A percentile compares a stretch with the other conserved stretches of the same genome.
These are phyloP conservation scores for Panulirus ornatus DNA, from an alignment of 1,140 invertebrate genomes.

Conservation along the genomic window DNA sequence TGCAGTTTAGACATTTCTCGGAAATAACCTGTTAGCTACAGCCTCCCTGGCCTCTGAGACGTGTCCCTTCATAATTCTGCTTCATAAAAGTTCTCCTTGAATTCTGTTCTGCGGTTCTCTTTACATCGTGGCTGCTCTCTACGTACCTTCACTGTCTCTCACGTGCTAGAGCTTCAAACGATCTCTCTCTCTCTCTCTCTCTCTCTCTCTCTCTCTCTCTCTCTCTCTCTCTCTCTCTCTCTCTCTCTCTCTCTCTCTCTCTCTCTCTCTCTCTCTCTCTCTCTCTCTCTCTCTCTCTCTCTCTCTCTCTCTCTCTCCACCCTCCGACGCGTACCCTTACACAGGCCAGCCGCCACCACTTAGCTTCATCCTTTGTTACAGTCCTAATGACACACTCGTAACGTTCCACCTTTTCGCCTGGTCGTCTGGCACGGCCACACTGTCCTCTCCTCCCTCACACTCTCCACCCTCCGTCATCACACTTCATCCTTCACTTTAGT, in stretches of 20 bases:
- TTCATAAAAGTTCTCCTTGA: too few species aligned
- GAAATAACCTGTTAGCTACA: too few species aligned
- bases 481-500: too few species aligned
- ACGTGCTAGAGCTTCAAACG: too few species aligned
- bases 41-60: too few species aligned
- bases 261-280: not conserved
- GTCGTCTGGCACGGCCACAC: not conserved
- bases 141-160: too few species aligned
- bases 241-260: not conserved
- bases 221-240: not conserved
- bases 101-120: too few species aligned
- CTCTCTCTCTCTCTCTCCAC: not conserved
- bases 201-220: not conserved
- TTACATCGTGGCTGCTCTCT: too few species aligned
- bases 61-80: too few species aligned
- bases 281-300: not conserved
- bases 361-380: not conserved
- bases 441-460: not conserved
- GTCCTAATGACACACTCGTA: not conserved
- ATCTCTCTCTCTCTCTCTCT: not conserved
- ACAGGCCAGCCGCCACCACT: not conserved
- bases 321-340: not conserved
- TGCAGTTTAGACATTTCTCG: too few species aligned
- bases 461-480: not conserved
- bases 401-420: not conserved